Base-by-base conservation (phyloP, 2,888 invertebrate species). In the Drosophila planitibia region DNA sequence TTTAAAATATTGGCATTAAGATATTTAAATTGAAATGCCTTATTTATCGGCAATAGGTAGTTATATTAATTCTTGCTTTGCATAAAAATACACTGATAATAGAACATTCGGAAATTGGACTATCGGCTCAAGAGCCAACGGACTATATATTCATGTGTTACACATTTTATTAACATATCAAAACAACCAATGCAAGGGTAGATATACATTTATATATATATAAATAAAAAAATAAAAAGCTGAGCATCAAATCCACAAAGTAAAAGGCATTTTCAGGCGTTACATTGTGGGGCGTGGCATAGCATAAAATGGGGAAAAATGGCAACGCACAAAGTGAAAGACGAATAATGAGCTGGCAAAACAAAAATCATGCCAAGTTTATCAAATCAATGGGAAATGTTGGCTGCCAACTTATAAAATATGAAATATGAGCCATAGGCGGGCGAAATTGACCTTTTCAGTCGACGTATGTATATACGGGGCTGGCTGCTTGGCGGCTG, bases 331-430 rank as follows among this genome's bases (percentile, higher is more conserved):
- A 72, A 84, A 86, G 82, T 86, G 83, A 86, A 85, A 89, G 76
- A 72, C 79, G 79, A 80, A 87, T 89, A 86, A 88, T 88, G 82
- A 86, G 88, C 85, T 85, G 88, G 85, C 83, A 75, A 89, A 87
- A 85, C 83, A 89, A 86, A 89, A 86, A 83, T 83, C 89, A 85
- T 89, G 81, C 85, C 87, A 66, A 76, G 81, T 80, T 82, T 81
- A 89, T 80, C 83, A 77, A 81, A 89, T 79, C 86, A 84, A 86
- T 86, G 74, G 73, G 71, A 69, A 80, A 79, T 79, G 74, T 83
- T 74, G 71, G 83, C 79, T 79, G 88, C 72, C 88, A 88, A 79
- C 79, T 79, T 77, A 81, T 72, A 76, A 74, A 81, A 71, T 75
- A 69, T 79, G 75, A 82, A 85, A 85, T 78, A 85, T 83, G 82